Conservation (phyloP, 2,888 invertebrate species). For the Didymodactylos carnosus region DNA sequence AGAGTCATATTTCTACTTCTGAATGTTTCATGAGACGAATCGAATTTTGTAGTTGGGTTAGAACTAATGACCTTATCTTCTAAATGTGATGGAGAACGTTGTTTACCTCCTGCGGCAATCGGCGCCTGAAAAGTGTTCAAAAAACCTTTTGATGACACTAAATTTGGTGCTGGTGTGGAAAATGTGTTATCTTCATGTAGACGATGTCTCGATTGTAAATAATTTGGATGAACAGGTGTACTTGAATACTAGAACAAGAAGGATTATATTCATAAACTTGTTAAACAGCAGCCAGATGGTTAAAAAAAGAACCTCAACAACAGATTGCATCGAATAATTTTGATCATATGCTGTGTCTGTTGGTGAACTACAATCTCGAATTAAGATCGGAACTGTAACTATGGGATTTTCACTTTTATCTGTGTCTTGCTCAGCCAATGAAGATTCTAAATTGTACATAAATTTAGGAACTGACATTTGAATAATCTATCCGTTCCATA, state of each 20-base stretch:
- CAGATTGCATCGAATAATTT: not conserved
- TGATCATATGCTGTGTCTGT: not conserved
- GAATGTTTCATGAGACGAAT: not conserved
- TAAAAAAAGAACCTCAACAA: not conserved
- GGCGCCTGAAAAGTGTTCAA: too few relatives aligned
- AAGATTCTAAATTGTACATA: not conserved
- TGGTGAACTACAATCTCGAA: not conserved
- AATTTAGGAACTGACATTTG: too few relatives aligned
- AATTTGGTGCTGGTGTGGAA: too few relatives aligned
- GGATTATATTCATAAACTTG: too few relatives aligned
- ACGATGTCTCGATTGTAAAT: not conserved
- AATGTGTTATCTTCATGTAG: too few relatives aligned
- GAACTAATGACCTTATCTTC: too few relatives aligned
- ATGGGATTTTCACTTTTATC: not conserved
- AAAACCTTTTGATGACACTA: too few relatives aligned
- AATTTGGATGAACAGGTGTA: not conserved
- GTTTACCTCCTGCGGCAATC: too few relatives aligned
- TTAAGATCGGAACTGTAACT: not conserved
- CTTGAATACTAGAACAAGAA: not conserved
- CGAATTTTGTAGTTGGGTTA: not conserved
- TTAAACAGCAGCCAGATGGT: too few relatives aligned
- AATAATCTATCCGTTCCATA: not conserved
- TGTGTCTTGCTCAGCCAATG: not conserved
- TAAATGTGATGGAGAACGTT: too few relatives aligned
- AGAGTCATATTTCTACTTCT: not conserved